Conservation (phyloP, 2,113 vertebrate species). For the human region GRCh38 chr3:131523001-131523500, state of each 20-base stretch:
- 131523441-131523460: constrained; percentile 59
- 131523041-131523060: not conserved
- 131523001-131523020: not conserved
- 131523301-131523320: constrained; percentile 75
- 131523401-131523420: constrained; percentile 14
- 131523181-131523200: constrained; percentile 21
- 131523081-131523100: not conserved
- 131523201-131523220: constrained; percentile 48
- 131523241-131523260: constrained; percentile 66
- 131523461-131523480: constrained; percentile 34
- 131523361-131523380: constrained; percentile 7
- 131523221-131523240: constrained; percentile 40
- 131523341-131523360: constrained; percentile 54
- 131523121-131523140: not conserved
- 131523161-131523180: not conserved
- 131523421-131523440: not conserved
- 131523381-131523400: constrained; percentile 28
- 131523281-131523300: constrained; percentile 67
- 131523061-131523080: not conserved
- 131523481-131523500: constrained; percentile 39
- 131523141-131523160: not conserved
- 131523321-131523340: constrained; percentile 58
- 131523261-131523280: constrained; percentile 60
- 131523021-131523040: not conserved
- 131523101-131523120: not conserved